phyloP scores from a whole-genome alignment of 2,113 vertebrate species.

The Aldabrachelys gigantea region DNA sequence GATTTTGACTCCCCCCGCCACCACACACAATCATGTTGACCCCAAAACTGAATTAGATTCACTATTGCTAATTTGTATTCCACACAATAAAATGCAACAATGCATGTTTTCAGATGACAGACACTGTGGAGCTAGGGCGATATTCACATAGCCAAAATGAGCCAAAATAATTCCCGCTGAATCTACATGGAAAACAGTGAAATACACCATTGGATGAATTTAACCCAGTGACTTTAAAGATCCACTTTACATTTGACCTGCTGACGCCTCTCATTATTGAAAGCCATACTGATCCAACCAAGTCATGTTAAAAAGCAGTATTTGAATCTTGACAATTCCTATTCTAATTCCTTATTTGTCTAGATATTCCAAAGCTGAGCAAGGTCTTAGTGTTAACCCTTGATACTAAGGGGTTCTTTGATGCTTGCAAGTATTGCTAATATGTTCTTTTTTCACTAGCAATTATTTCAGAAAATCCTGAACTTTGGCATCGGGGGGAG shows the following conservation, averaged over 20 bases:
- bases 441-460: background rate
- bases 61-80: rapidly evolving
- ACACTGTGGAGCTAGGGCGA: background rate
- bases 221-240: rapidly evolving
- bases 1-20: background rate
- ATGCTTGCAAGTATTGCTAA: background rate
- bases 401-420: background rate
- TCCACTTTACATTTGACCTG: background rate
- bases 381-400: background rate
- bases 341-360: background rate
- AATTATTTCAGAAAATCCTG: background rate
- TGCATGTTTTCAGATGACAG: background rate
- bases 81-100: background rate
- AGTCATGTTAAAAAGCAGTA: background rate
- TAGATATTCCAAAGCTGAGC: background rate
- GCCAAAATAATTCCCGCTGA: background rate
- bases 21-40: rapidly evolving
- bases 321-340: background rate
- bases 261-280: background rate
- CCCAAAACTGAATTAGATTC: background rate
- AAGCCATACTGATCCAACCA: background rate
- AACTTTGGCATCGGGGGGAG: background rate
- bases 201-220: background rate
- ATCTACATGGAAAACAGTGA: background rate
- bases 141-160: background rate